Conservation (phyloP, 2,888 invertebrate genomes). For the Platycheirus albimanus region DNA sequence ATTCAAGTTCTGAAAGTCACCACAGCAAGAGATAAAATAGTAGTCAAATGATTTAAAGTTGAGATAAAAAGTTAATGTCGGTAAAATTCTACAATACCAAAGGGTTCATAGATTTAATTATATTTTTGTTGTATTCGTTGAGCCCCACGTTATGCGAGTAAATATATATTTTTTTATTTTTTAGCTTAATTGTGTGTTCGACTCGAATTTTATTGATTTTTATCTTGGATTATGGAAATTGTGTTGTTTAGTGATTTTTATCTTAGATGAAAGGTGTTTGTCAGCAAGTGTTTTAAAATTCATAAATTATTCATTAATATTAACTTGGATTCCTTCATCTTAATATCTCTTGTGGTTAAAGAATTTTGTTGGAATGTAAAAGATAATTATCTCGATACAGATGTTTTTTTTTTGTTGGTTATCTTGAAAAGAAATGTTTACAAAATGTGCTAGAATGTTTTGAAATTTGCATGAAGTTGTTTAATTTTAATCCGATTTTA, state of each 20-base stretch:
- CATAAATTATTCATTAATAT: slow-evolving; percentile 31
- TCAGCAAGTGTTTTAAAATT: slow-evolving; percentile 20
- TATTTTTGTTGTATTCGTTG: slow-evolving; percentile 25
- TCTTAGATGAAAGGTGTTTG: slow-evolving; percentile 24
- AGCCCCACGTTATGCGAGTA: slow-evolving; percentile 7
- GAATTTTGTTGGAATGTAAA: slow-evolving; percentile 18
- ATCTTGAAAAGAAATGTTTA: too few relatives aligned
- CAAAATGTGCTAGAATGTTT: too few relatives aligned
- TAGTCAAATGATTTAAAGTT: slow-evolving; percentile 11
- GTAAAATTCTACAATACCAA: slow-evolving; percentile 25
- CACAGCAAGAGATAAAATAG: not conserved
- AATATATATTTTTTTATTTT: slow-evolving; percentile 56
- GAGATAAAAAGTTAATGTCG: slow-evolving; percentile 39
- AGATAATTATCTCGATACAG: slow-evolving; percentile 12
- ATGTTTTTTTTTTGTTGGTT: slow-evolving; percentile 6
- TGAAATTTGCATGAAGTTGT: too few relatives aligned
- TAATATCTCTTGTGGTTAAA: slow-evolving; percentile 4
- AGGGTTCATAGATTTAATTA: slow-evolving; percentile 48
- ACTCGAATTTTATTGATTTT: slow-evolving; percentile 49
- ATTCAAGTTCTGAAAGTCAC: slow-evolving; percentile 60
- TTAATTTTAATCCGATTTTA: too few relatives aligned
- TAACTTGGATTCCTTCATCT: slow-evolving; percentile 13
- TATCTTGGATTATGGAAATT: slow-evolving; percentile 59
- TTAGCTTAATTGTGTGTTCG: slow-evolving; percentile 50
- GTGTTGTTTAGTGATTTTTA: slow-evolving; percentile 34